Base-by-base conservation (phyloP, 2,797 vertebrate species). In the Hapalemur alaotrensis region DNA sequence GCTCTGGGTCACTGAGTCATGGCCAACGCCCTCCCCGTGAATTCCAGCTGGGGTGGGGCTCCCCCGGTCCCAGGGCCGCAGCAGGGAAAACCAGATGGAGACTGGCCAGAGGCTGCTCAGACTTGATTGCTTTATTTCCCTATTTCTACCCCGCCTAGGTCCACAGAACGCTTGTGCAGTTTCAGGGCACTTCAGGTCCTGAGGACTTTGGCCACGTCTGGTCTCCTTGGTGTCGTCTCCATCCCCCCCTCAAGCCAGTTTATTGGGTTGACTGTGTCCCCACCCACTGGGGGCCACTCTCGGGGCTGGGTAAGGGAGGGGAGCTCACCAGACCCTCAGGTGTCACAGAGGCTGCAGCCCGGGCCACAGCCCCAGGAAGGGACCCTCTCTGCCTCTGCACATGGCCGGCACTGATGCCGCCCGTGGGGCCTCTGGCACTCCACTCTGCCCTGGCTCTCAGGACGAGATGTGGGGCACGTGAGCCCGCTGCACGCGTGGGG, bases 41-140 rank as follows among this genome's bases (percentile, higher is more conserved):
- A 81, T 50, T 84, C 61, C 48, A 81, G 89, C 48, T 35, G 41
- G 70, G 83, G 35, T 32, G 54, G 72, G 73, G 70, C 70, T 89
- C 63, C 5, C 9, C 78, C 89, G 73, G 78, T 69, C 85, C n/a
- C 35, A 22, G 63, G 76, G 41, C 15, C 11, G 18, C 10, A 46
- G 4, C 54, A 79, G 32, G 81, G 23, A 61, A 73, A 28, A 20
- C 8, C 23, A 63, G 67, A 35, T 1, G 23, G 69, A 57, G n/a
- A 4, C 50, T 0, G 3, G 69, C n/a, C 54, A 72, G 59, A 79
- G 67, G 84, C 30, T 2, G 59, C 28, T 30, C 20, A 2, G 9
- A 7, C 18, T 67, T 88, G 11, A 95, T 15, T 63, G 46, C 76
- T 80, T 87, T 73, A 7, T 81, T 79, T 54, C 90, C 80, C 83